These are phyloP conservation scores for Hiodon alosoides DNA, from an alignment of 2,113 vertebrate genomes.

Conservation along the genomic window DNA sequence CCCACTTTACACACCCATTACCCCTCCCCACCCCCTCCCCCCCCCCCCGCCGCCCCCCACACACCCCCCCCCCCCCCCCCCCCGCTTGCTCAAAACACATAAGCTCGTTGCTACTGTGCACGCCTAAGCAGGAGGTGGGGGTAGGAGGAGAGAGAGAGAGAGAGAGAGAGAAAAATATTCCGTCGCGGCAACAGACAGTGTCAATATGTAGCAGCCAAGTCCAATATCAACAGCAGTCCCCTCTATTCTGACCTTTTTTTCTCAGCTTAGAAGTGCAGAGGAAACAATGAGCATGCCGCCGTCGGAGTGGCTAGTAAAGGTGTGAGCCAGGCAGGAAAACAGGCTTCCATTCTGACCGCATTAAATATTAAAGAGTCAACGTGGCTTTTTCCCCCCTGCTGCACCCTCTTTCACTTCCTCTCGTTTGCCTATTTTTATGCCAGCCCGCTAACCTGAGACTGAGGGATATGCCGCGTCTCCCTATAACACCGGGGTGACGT, in stretches of 20 bases:
- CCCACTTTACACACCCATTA: no score
- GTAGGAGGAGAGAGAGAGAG: not conserved
- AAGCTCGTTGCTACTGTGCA: not conserved
- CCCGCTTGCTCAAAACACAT: not conserved
- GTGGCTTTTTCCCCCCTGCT: slow-evolving; percentile 20
- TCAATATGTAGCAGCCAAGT: slow-evolving; percentile 50
- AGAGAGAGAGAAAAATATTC: slow-evolving; percentile 38
- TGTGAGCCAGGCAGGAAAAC: not conserved
- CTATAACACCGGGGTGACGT: not conserved
- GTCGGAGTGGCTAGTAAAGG: not conserved
- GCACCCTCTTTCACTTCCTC: no score
- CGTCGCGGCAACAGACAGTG: slow-evolving; percentile 53
- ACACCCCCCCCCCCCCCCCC: no score
- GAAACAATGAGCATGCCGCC: slow-evolving; percentile 19
- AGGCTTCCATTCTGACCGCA: slow-evolving; percentile 41
- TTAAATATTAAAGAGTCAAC: slow-evolving; percentile 49
- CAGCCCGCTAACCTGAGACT: slow-evolving; percentile 28
- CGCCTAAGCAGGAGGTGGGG: not conserved
- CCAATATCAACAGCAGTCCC: slow-evolving; percentile 50
- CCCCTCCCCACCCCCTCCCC: no score
- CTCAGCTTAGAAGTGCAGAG: slow-evolving; percentile 27
- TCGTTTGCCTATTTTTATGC: slow-evolving; percentile 12
- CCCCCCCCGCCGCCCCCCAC: no score
- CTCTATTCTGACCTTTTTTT: slow-evolving; percentile 48
- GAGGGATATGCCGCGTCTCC: not conserved